Base-by-base conservation (phyloP, 92 coral and sea anemone species). In the Porites rus region DNA sequence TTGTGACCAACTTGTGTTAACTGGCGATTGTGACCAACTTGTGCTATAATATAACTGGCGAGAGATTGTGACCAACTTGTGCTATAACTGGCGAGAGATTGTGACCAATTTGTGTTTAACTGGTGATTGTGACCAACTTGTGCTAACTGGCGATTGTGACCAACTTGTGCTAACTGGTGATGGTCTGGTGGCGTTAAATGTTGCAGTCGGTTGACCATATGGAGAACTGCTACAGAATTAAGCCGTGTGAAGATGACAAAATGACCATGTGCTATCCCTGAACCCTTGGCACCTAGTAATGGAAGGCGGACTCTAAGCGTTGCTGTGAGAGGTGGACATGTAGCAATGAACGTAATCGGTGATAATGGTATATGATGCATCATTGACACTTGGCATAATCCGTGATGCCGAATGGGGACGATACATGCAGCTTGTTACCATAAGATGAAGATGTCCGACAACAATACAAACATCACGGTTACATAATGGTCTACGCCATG, bases 311-410 rank as follows among this genome's bases (percentile, higher is more conserved):
- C 1, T 21, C 59, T 7, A 6, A 22, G 69, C 65, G 50, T 52
- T 69, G 31, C 77, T 73, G 54, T 68, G 84, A 69, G 69, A 10
- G 76, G 65, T 81, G 64, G 68, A 69, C 54, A 81, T 71, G 69
- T 61, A 54, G 77, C 38, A 25, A 20, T 61, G 61, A 12, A 50
- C 63, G 24, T 13, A 24, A n/a, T 24, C 25, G 54, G 53, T 20
- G 46, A 50, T 62, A 13, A 50, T 28, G 10, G n/a, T 61, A 62
- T n/a, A 78, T 20, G 72, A n/a, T 18, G 61, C 72, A 78, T 20
- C 72, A 3, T 28, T 20, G 63, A 22, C 51, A 19, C 21, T 63
- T 50, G 21, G 83, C 31, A 62, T 72, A 79, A 79, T 19, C 61
- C 22, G 43, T 79, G 73, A 51, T 51, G 43, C 17, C 20, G 12